phyloP scores from a whole-genome alignment of 2,113 vertebrate species.

The Pionites leucogaster region DNA sequence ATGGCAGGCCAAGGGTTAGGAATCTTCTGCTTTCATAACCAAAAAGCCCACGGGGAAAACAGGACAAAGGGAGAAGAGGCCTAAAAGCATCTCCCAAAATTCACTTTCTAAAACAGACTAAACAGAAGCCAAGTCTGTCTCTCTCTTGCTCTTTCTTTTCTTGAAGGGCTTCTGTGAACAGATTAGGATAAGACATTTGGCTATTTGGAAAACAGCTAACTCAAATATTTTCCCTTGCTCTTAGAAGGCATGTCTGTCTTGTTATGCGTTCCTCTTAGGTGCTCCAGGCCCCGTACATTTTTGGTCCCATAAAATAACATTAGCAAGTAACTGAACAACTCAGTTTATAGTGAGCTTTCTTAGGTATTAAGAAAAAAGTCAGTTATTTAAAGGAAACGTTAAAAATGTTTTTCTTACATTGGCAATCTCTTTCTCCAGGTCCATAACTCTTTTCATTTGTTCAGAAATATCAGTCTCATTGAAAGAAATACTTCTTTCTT shows the following conservation, averaged over 20 bases:
- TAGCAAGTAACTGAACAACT: background rate
- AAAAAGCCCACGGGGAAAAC: background rate
- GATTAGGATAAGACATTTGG: background rate
- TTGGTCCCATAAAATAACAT: background rate
- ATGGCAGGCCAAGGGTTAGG: background rate
- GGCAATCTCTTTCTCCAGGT: conserved; percentile 91
- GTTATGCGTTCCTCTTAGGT: background rate
- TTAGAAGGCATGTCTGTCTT: background rate
- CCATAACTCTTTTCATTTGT: conserved; percentile 84
- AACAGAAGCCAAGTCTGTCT: background rate
- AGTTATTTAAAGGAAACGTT: background rate
- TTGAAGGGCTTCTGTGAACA: background rate
- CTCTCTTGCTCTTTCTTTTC: background rate
- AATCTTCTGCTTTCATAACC: background rate
- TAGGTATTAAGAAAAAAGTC: background rate
- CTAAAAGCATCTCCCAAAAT: background rate
- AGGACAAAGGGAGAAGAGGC: background rate
- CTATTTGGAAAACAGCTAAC: background rate
- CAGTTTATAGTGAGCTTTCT: background rate
- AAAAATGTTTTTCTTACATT: conserved; percentile 80
- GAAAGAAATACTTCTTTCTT: conserved; percentile 77
- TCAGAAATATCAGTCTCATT: conserved; percentile 72
- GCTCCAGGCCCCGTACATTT: background rate
- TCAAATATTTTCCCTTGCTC: background rate
- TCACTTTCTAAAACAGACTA: background rate